These are phyloP conservation scores for Helicoverpa assulta DNA, from an alignment of 2,888 invertebrate genomes.

Conservation along the genomic window DNA sequence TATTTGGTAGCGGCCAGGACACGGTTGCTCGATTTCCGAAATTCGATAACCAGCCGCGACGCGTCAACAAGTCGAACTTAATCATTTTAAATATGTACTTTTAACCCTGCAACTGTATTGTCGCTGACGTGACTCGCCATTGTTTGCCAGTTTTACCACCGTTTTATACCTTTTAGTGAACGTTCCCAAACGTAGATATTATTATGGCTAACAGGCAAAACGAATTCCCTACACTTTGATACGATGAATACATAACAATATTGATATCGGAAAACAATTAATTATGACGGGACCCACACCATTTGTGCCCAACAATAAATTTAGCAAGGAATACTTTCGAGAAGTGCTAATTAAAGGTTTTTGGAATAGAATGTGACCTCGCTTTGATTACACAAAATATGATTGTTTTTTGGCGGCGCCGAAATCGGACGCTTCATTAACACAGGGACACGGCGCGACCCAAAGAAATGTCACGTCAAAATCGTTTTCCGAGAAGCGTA, in stretches of 20 bases:
- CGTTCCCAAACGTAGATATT: constrained; percentile 57
- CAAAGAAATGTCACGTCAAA: constrained; percentile 88
- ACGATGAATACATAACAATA: constrained; percentile 50
- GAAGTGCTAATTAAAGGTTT: constrained; percentile 68
- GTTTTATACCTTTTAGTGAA: constrained; percentile 74
- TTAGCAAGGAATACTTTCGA: constrained; percentile 34
- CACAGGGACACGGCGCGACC: constrained; percentile 82
- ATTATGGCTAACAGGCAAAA: constrained; percentile 43
- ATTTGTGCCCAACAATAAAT: constrained; percentile 35
- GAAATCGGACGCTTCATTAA: constrained; percentile 89
- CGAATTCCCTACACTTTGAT: constrained; percentile 41
- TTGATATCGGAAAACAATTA: constrained; percentile 41
- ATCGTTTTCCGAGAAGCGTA: constrained; percentile 88
- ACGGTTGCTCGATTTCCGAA: constrained; percentile 75
- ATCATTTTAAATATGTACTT: constrained; percentile 86
- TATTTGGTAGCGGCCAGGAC: constrained; percentile 75
- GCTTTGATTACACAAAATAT: constrained; percentile 76
- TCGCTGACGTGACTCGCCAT: constrained; percentile 79
- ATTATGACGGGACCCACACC: constrained; percentile 20
- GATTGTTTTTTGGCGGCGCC: constrained; percentile 80
- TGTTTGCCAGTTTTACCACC: constrained; percentile 78
- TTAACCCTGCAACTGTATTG: constrained; percentile 77
- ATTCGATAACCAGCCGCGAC: constrained; percentile 85
- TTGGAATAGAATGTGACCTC: constrained; percentile 69
- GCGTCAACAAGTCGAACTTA: constrained; percentile 88